phyloP scores from a whole-genome alignment of 1,140 invertebrate species.

The Musca domestica region DNA sequence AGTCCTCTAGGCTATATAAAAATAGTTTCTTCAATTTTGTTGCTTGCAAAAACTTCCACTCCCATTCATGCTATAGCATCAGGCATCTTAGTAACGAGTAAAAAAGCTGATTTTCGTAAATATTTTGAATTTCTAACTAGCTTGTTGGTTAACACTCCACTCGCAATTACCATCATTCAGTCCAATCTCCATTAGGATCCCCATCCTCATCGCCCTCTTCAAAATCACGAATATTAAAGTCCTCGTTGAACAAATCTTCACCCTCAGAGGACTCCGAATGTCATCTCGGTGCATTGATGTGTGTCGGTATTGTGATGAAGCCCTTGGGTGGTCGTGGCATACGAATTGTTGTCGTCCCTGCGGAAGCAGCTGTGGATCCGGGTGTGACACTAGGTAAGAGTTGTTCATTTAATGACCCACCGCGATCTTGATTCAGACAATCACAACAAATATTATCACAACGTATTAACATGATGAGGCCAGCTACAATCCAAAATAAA shows the following conservation, averaged over 20 bases:
- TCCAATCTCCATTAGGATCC: constrained; percentile 43
- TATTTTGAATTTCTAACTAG: no score
- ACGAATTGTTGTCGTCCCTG: constrained; percentile 37
- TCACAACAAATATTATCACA: constrained; percentile 51
- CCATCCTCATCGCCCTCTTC: constrained; percentile 40
- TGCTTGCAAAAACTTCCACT: no score
- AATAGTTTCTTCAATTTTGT: no score
- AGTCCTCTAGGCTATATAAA: no score
- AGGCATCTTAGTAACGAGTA: no score
- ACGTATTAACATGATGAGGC: constrained; percentile 39
- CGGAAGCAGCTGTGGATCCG: constrained; percentile 28
- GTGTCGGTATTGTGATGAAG: constrained; percentile 41
- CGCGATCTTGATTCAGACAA: constrained; percentile 45
- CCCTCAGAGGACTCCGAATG: constrained; percentile 50
- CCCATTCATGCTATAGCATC: no score
- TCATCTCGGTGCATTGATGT: constrained; percentile 46
- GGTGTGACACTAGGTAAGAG: constrained; percentile 47
- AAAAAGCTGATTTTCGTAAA: no score
- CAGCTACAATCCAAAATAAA: constrained; percentile 44
- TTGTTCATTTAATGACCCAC: constrained; percentile 37
- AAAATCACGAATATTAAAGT: constrained; percentile 47
- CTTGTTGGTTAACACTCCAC: no score
- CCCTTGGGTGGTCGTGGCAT: constrained; percentile 48
- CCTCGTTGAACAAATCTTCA: constrained; percentile 50
- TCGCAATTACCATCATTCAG: constrained; percentile 44